Conservation (phyloP, 2,888 invertebrate species). For the Blera fallax region DNA sequence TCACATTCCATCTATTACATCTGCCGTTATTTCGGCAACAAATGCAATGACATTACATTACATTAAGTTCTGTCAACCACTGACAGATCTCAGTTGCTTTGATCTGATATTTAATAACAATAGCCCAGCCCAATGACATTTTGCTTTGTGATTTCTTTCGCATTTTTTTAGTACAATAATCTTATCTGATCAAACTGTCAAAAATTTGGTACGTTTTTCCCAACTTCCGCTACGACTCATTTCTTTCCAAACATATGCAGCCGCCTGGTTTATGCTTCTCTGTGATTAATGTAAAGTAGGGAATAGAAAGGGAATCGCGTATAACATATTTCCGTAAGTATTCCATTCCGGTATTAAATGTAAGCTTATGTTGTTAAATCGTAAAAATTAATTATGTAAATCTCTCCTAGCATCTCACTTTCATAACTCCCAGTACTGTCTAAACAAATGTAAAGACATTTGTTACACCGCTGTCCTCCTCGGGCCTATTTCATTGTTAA, state of each 20-base stretch:
- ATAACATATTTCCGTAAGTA: neutral
- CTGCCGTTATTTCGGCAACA: too few relatives aligned
- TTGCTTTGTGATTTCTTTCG: too few relatives aligned
- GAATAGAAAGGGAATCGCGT: constrained; percentile 17
- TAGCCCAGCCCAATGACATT: too few relatives aligned
- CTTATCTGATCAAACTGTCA: too few relatives aligned
- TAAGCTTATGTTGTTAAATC: constrained; percentile 17
- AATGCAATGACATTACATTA: too few relatives aligned
- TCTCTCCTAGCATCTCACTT: constrained; percentile 25
- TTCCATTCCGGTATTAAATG: neutral
- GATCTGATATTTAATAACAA: too few relatives aligned
- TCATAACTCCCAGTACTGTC: constrained; percentile 34
- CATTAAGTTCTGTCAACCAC: too few relatives aligned
- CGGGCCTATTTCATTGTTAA: constrained; percentile 19
- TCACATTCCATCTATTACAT: too few relatives aligned
- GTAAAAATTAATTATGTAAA: constrained; percentile 55
- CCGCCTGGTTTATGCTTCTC: neutral
- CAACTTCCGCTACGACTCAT: neutral
- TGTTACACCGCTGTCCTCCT: constrained; percentile 15
- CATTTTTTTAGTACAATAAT: too few relatives aligned
- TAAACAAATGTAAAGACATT: constrained; percentile 30
- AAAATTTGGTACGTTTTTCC: neutral
- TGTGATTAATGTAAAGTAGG: neutral
- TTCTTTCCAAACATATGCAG: neutral
- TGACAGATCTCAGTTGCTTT: too few relatives aligned